phyloP scores from a whole-genome alignment of 2,113 vertebrate species.

The Datnioides undecimradiatus region DNA sequence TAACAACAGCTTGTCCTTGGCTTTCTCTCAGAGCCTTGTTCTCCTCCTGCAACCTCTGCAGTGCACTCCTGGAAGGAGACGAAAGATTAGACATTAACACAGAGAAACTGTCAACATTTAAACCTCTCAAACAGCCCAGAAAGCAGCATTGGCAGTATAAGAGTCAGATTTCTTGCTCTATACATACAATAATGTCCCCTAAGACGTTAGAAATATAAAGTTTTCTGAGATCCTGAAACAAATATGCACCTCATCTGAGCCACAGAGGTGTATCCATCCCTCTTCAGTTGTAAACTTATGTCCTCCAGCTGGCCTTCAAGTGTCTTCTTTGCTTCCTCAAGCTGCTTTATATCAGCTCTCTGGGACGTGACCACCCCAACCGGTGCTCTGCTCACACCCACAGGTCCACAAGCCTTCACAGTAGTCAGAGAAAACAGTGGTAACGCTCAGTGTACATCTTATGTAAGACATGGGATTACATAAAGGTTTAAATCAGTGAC shows the following conservation, averaged over 20 bases:
- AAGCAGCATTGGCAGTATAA: neutral
- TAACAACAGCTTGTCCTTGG: constrained; percentile 26
- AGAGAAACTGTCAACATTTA: neutral
- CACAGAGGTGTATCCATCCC: constrained; percentile 88
- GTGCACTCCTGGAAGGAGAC: constrained; percentile 77
- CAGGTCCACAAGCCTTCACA: constrained; percentile 38
- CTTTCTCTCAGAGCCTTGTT: constrained; percentile 85
- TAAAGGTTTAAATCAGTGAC: neutral
- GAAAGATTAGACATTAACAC: neutral
- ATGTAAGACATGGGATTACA: neutral
- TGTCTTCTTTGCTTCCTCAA: constrained; percentile 78
- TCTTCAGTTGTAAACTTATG: constrained; percentile 86
- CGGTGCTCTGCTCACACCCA: constrained; percentile 5
- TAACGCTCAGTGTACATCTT: neutral
- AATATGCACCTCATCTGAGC: constrained; percentile 88
- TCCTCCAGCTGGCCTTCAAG: constrained; percentile 85
- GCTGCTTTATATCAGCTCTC: constrained; percentile 62
- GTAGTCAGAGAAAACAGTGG: neutral
- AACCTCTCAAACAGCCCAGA: neutral
- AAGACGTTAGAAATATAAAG: too few species aligned
- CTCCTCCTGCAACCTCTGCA: constrained; percentile 87
- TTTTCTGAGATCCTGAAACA: neutral
- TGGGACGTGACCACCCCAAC: neutral
- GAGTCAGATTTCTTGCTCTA: too few species aligned
- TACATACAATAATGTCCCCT: too few species aligned